These are phyloP conservation scores for Drosophila pseudotakahashii DNA, from an alignment of 2,888 invertebrate species.

Conservation along the genomic window DNA sequence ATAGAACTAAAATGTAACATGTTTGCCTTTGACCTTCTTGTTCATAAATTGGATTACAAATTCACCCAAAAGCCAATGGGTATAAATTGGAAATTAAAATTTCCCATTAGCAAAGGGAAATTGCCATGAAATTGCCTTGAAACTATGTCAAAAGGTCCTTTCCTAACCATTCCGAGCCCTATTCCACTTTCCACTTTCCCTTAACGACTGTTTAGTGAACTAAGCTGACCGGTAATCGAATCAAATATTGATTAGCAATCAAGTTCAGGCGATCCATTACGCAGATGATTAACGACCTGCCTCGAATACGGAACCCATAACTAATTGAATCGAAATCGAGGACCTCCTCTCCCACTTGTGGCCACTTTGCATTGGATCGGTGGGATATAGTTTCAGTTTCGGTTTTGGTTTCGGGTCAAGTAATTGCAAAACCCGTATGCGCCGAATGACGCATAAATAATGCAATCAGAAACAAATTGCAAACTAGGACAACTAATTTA, in stretches of 20 bases:
- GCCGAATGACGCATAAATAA: conserved; percentile 52
- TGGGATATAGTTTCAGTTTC: background rate
- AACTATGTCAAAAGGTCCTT: background rate
- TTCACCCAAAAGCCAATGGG: too few relatives aligned
- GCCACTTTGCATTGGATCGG: conserved; percentile 16
- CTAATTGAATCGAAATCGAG: conserved; percentile 18
- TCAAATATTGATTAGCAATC: conserved; percentile 40
- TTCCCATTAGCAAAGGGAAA: background rate
- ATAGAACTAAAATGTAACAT: too few relatives aligned
- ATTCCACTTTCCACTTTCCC: conserved; percentile 4
- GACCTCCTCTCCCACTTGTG: background rate
- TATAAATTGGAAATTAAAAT: background rate
- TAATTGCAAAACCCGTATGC: conserved; percentile 17
- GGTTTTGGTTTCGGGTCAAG: conserved; percentile 30
- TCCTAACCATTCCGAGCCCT: too few relatives aligned
- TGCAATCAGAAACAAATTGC: conserved; percentile 61
- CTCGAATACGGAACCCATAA: conserved; percentile 19
- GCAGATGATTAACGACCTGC: conserved; percentile 34
- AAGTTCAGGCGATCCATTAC: conserved; percentile 25
- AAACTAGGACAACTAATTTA: conserved; percentile 74
- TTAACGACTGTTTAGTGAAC: conserved; percentile 25
- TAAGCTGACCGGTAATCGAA: conserved; percentile 23
- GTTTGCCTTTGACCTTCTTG: background rate
- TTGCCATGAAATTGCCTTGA: conserved; percentile 9
- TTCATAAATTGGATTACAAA: background rate